Evolutionary conservation across 2,113 vertebrate genomes (phyloP), one percentile per base, ranked within the genome.

Genomic region (Raja brachyura): DNA sequence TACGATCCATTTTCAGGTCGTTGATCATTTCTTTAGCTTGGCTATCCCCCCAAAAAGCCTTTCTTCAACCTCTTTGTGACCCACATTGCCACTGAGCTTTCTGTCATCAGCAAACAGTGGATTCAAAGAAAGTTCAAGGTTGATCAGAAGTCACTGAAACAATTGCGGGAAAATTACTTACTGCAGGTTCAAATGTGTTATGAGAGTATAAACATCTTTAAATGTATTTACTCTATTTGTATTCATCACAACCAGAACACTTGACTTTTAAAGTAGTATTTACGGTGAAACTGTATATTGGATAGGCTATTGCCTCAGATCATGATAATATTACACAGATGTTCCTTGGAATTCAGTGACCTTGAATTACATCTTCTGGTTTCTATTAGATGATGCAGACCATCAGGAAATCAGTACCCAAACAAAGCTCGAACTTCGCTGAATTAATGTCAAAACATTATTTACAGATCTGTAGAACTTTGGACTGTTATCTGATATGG

Each of bases 321-420:
- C 0, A n/a, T 31, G 28, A 61, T 63, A 88, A 88, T 7, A 14
- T 88, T 88, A 14, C 31, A 88, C 83, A 88, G 83, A 88, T 88
- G 83, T 66, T 86, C 59, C 39, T 63, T 63, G 56, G 83, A 86
- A 86, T 86, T 28, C 83, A 61, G 28, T 88, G 83, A 66, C 83
- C 28, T 88, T 63, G 83, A 88, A 88, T 63, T 63, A 14, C 63
- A 61, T 88, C 28, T 88, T 88, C 59, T 88, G 83, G 83, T 66
- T 88, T 59, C 59, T 63, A 63, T 88, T 66, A 88, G 59, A 63
- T 88, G n/a, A 63, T 8, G 28, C 83, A 88, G 83, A 66, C 83
- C 59, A 88, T 88, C 11, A 88, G 83, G 59, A 88, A 63, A 88
- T 61, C 1, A 63, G 83, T 6, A 88, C 59, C 83, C 28, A 88